Evolutionary conservation across 2,113 vertebrate genomes (phyloP), one percentile per base, ranked within the genome.

Genomic region (Sebastes schlegelii): DNA sequence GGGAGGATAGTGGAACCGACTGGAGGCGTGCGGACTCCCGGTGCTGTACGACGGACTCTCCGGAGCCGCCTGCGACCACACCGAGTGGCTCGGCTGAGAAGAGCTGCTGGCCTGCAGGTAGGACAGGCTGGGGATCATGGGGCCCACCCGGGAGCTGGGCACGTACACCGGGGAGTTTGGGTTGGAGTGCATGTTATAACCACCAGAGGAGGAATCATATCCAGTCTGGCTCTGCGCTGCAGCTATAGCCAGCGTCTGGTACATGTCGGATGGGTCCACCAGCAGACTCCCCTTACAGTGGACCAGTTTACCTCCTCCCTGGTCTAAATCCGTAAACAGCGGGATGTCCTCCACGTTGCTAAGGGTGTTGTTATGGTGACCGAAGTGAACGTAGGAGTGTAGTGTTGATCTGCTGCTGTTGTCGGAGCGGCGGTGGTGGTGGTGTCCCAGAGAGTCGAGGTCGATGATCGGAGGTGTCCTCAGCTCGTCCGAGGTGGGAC

Each of bases 111-210:
- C 96, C 80, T 97, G 96, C 65, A 99, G 94, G 88, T 98, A 98
- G 0, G 97, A 96, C 78, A 99, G 95, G 77, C 96, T 97, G 45
- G 98, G 96, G 65, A 99, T 96, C 98, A 99, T 97, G 88, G 98
- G 94, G 11, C 97, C 96, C 83, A 99, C 97, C 66, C 98, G 96
- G 21, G 97, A 97, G 21, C 97, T 98, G 89, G 98, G 97, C 69
- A 99, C 98, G 81, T 99, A 99, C 79, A 99, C 98, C 0, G 98
- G 98, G 19, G 98, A 98, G 88, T 97, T 96, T 8, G 97, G 94
- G 42, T 95, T 96, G 91, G 98, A 97, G 89, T 98, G 97, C 96
- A 97, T 97, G 34, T 34, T 34, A 54, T 98, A 98, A 49, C 96
- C 94, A 4, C 96, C 96, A 1, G 97, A 92, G 17, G 96, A 95